A percentile compares a stretch with the other conserved stretches of the same genome.
Conservation (phyloP, 2,888 invertebrate genomes). For the Caenorhabditis zanzibari region DNA sequence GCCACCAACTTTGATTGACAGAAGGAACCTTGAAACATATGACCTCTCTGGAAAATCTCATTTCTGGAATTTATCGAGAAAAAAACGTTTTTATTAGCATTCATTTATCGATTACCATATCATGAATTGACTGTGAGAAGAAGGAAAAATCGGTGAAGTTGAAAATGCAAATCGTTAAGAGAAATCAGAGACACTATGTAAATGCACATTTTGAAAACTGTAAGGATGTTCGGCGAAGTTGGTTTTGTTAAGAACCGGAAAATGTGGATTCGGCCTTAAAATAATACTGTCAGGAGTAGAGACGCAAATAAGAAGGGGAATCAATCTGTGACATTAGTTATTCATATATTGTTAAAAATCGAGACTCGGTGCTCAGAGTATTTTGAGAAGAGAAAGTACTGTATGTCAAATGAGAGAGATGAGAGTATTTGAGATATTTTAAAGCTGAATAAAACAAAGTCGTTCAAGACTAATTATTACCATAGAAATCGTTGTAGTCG, state of each 20-base stretch:
- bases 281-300: slow-evolving; percentile 14
- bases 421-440: background rate
- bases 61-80: background rate
- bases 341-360: background rate
- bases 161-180: slow-evolving; percentile 34
- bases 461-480: background rate
- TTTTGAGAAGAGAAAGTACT: background rate
- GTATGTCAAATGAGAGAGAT: background rate
- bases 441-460: slow-evolving; percentile 20
- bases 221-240: slow-evolving; percentile 31
- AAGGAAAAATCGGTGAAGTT: background rate
- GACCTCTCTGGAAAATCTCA: background rate
- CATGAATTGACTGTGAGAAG: slow-evolving; percentile 7
- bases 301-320: background rate
- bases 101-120: background rate
- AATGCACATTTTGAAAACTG: slow-evolving; percentile 5
- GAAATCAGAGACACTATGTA: slow-evolving; percentile 6
- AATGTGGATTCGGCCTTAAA: background rate
- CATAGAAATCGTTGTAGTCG: slow-evolving; percentile 4
- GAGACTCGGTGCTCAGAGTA: background rate
- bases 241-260: slow-evolving; percentile 33
- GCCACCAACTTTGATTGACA: slow-evolving; percentile 10
- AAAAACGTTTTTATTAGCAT: background rate
- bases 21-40: background rate
- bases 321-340: background rate